phyloP scores from a whole-genome alignment of 2,888 invertebrate genomes.

The Brenthis daphne region DNA sequence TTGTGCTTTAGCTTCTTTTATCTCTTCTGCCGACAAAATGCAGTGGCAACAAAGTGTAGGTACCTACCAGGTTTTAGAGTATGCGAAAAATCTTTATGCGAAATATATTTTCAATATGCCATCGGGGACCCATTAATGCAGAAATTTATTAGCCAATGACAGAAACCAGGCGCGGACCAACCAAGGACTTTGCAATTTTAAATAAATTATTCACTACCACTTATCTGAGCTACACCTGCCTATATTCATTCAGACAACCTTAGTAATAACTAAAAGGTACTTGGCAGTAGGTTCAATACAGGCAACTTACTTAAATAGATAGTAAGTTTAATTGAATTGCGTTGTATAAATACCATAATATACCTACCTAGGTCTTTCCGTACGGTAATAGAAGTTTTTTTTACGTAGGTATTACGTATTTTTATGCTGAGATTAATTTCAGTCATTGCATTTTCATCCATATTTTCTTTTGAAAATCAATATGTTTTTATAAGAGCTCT shows the following conservation, averaged over 20 bases:
- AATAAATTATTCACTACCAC: slow-evolving; percentile 51
- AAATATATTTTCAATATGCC: slow-evolving; percentile 33
- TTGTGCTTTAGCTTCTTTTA: slow-evolving; percentile 71
- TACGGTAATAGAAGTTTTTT: too few relatives aligned
- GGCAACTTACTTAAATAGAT: too few relatives aligned
- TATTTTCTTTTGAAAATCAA: too few relatives aligned
- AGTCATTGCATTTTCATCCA: too few relatives aligned
- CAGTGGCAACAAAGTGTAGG: slow-evolving; percentile 58
- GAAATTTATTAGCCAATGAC: slow-evolving; percentile 57
- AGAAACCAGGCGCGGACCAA: slow-evolving; percentile 44
- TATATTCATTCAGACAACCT: slow-evolving; percentile 9
- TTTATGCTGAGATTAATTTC: too few relatives aligned
- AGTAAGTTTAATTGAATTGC: too few relatives aligned
- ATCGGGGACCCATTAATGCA: slow-evolving; percentile 31
- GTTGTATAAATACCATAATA: too few relatives aligned
- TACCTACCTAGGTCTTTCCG: too few relatives aligned
- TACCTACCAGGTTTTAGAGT: slow-evolving; percentile 44
- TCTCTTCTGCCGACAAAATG: slow-evolving; percentile 59
- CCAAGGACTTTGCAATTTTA: slow-evolving; percentile 46
- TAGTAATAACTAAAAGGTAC: neutral
- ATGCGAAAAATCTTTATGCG: slow-evolving; percentile 51
- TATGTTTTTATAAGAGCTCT: too few relatives aligned
- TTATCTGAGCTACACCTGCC: slow-evolving; percentile 28
- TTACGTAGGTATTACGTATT: too few relatives aligned
- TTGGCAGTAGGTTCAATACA: neutral